Evolutionary conservation across 1,140 invertebrate genomes (phyloP).

Genomic region (Lasioglossum albipes): DNA sequence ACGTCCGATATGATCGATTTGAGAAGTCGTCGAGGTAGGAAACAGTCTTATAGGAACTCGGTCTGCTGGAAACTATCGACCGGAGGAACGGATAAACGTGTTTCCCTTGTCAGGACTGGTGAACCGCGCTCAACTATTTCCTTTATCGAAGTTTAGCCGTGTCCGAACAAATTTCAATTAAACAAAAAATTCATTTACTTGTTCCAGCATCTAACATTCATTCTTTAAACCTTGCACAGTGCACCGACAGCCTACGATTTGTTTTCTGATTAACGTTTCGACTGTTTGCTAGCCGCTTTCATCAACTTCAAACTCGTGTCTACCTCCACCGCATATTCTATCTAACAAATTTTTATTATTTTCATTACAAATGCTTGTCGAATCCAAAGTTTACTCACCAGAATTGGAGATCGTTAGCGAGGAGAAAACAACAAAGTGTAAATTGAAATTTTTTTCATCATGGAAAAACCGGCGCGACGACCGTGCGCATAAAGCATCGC

Average conservation of each 20-base stretch:
- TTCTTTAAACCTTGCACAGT: no score
- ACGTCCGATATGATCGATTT: constrained; percentile 5
- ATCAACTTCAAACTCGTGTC: no score
- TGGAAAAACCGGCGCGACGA: not conserved
- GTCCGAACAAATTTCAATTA: not conserved
- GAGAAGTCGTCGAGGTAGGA: not conserved
- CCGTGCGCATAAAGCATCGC: not conserved
- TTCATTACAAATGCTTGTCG: no score
- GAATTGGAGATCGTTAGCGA: no score
- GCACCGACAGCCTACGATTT: no score
- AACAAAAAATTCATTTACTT: not conserved
- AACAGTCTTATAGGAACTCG: not conserved
- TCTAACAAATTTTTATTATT: no score
- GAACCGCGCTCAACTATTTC: not conserved
- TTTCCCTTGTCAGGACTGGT: not conserved
- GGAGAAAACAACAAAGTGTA: not conserved
- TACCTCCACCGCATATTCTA: no score
- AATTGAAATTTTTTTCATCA: not conserved
- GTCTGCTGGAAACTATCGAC: constrained; percentile 1
- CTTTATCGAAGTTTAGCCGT: not conserved
- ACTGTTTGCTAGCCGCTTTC: no score
- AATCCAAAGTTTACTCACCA: no score
- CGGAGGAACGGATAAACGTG: not conserved
- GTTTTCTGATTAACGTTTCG: no score
- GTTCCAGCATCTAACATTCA: no score